These are phyloP conservation scores for Stegostoma tigrinum DNA, from an alignment of 2,113 vertebrate species.

Conservation along the genomic window DNA sequence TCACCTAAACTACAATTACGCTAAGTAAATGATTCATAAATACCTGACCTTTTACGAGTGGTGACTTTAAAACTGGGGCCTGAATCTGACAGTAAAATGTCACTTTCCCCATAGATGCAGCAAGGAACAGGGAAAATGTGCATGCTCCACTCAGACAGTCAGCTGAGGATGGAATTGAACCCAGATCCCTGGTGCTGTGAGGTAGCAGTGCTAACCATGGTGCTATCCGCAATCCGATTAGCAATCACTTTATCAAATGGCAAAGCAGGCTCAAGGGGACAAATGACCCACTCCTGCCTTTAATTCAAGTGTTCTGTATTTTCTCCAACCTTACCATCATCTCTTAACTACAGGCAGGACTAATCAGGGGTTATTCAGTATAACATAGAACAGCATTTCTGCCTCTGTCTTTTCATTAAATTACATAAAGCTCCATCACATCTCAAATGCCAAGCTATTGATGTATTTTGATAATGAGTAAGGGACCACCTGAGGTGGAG, in stretches of 20 bases:
- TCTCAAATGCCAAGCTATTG: conserved; percentile 5
- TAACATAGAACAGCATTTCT: neutral
- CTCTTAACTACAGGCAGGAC: neutral
- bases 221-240: too few relatives aligned
- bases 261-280: too few relatives aligned
- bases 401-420: neutral
- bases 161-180: too few relatives aligned
- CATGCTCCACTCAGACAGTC: too few relatives aligned
- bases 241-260: too few relatives aligned
- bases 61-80: neutral
- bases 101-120: neutral
- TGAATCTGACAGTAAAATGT: neutral
- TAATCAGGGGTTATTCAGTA: neutral
- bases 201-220: too few relatives aligned
- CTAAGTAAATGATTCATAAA: neutral
- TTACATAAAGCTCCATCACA: neutral
- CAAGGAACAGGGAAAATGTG: too few relatives aligned
- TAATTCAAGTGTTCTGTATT: too few relatives aligned
- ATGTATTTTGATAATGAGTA: neutral
- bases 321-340: neutral
- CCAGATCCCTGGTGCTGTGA: too few relatives aligned
- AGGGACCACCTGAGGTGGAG: neutral
- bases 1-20: neutral
- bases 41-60: neutral
- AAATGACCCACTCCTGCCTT: too few relatives aligned